Evolutionary conservation across 2,797 vertebrate species (phyloP).

Genomic region (Microcaecilia unicolor): DNA sequence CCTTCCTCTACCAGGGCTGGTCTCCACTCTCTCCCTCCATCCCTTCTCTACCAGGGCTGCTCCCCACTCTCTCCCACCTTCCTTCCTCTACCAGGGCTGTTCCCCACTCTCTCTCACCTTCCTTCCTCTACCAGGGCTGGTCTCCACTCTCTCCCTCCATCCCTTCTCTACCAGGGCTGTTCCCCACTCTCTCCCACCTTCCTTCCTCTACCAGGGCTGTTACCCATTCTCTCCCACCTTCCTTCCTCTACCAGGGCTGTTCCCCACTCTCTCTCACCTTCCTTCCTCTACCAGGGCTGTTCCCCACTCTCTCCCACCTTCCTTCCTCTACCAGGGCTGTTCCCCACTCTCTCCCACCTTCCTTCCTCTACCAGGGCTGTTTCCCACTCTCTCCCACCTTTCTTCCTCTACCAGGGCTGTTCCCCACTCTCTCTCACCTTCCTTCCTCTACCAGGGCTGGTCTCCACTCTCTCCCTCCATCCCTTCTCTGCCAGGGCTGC

Average conservation of each 20-base stretch:
- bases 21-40: background rate
- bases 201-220: background rate
- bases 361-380: too few species aligned
- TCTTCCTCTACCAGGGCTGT: background rate
- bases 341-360: background rate
- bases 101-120: background rate
- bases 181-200: background rate
- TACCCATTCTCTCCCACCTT: background rate
- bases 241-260: background rate
- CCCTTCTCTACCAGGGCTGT: background rate
- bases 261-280: background rate
- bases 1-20: too few species aligned
- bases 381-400: too few species aligned
- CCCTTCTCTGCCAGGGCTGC: too few species aligned
- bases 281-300: background rate
- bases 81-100: background rate
- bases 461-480: too few species aligned
- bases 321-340: background rate
- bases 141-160: background rate
- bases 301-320: background rate
- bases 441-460: background rate
- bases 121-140: background rate
- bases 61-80: background rate
- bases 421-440: background rate
- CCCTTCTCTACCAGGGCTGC: too few species aligned